phyloP scores from a whole-genome alignment of 2,113 vertebrate species.

The Notothenia rossii region DNA sequence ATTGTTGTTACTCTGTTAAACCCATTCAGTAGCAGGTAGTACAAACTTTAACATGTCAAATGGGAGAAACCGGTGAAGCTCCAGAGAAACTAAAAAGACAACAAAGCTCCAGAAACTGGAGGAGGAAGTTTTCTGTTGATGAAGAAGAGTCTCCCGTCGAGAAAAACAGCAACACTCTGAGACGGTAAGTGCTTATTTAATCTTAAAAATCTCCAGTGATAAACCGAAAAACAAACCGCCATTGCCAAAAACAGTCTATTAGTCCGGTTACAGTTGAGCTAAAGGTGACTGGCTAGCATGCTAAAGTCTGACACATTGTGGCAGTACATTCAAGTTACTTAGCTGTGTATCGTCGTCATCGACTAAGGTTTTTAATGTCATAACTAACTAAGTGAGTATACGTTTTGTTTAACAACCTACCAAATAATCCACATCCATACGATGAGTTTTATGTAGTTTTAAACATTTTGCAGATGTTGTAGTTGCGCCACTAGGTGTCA shows the following conservation, averaged over 20 bases:
- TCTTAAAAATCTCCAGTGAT: rapidly evolving
- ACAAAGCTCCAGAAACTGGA: conserved; percentile 18
- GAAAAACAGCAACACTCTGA: not conserved
- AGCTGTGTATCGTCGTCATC: not conserved
- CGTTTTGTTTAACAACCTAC: not conserved
- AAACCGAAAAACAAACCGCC: not conserved
- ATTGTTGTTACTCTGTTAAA: conserved; percentile 15
- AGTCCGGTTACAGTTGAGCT: not conserved
- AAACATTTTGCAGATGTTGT: not conserved
- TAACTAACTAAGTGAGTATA: not conserved
- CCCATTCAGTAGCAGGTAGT: not conserved
- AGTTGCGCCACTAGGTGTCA: conserved; percentile 51
- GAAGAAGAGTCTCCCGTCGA: conserved; percentile 28
- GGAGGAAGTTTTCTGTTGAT: conserved; percentile 60
- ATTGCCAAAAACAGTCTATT: not conserved
- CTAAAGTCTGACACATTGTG: not conserved
- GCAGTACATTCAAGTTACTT: no score
- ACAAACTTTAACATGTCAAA: conserved; percentile 24
- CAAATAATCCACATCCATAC: rapidly evolving
- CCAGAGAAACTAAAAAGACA: conserved; percentile 45
- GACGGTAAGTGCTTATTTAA: conserved; percentile 27
- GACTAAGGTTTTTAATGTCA: not conserved
- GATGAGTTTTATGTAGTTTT: no score
- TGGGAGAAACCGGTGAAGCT: conserved; percentile 61
- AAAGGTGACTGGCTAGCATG: not conserved